phyloP scores from a whole-genome alignment of 53 echinoderm and acorn worm species.

The Paracentrotus lividus region DNA sequence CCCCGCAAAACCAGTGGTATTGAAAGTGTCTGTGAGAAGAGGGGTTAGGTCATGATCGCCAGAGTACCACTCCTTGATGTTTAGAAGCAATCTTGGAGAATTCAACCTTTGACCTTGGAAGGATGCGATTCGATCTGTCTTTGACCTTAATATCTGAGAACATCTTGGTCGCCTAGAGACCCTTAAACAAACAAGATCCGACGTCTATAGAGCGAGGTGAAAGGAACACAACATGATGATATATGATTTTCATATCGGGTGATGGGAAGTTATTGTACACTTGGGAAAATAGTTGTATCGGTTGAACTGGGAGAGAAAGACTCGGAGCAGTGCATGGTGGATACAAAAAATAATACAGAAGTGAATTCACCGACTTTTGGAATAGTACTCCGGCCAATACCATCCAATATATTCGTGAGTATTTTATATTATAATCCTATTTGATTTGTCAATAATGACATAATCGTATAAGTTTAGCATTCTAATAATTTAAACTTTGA shows the following conservation, averaged over 20 bases:
- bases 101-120: slow-evolving; percentile 1
- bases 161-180: slow-evolving; percentile 29
- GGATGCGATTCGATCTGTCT: slow-evolving; percentile 16
- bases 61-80: not conserved
- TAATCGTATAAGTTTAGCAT: no score
- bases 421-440: no score
- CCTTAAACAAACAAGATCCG: not conserved
- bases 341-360: no score
- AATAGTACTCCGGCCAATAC: no score
- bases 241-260: not conserved
- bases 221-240: not conserved
- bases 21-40: not conserved
- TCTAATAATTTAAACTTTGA: no score
- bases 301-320: no score
- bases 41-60: not conserved
- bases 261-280: slow-evolving; percentile 13
- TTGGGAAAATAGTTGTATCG: not conserved
- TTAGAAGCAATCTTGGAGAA: slow-evolving; percentile 3
- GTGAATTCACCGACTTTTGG: no score
- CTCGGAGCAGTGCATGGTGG: no score
- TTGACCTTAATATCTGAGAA: slow-evolving; percentile 24
- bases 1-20: not conserved
- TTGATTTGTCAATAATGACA: no score
- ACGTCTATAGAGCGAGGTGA: not conserved
- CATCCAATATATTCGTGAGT: no score